Base-by-base conservation (phyloP, 2,797 vertebrate species). In the Mastacembelus armatus region DNA sequence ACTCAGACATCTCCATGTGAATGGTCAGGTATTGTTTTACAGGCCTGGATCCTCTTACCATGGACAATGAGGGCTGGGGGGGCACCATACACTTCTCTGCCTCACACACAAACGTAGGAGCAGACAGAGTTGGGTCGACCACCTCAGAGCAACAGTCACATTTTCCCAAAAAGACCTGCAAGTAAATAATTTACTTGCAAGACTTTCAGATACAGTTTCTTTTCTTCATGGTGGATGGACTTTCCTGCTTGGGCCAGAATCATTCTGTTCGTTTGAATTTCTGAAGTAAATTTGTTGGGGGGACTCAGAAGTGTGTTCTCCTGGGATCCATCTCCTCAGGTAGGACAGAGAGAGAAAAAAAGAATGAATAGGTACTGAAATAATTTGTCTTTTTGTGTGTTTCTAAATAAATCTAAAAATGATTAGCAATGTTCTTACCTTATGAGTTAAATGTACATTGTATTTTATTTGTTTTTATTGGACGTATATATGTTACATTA, bases 21-120 rank as follows among this genome's bases (percentile, higher is more conserved):
- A 90, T 85, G 80, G 84, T 33, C 82, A 85, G 87, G 88, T 93
- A 91, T 90, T 91, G 91, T 93, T 93, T 92, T 79, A 79, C 69
- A 40, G 44, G 74, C 67, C 71, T 62, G 80, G 89, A 92, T 94
- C 90, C 74, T 82, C 84, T 92, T 92, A 92, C 88, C 64, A 39
- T 15, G 27, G 55, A 69, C 78, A 80, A 91, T 78, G 91, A 88
- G 84, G 78, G n/a, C n/a, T n/a, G n/a, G n/a, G n/a, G n/a, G n/a
- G n/a, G n/a, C n/a, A n/a, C n/a, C n/a, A n/a, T n/a, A n/a, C n/a
- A n/a, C n/a, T n/a, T n/a, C n/a, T n/a, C n/a, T n/a, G n/a, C n/a
- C n/a, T n/a, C 32, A 63, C 70, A 51, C 54, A 62, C 48, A 39
- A 5, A 0, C 49, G 66, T 33, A 44, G 45, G 45, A 64, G 42